Base-by-base conservation (phyloP, 2,113 vertebrate genomes). In the Pelusios castaneus region DNA sequence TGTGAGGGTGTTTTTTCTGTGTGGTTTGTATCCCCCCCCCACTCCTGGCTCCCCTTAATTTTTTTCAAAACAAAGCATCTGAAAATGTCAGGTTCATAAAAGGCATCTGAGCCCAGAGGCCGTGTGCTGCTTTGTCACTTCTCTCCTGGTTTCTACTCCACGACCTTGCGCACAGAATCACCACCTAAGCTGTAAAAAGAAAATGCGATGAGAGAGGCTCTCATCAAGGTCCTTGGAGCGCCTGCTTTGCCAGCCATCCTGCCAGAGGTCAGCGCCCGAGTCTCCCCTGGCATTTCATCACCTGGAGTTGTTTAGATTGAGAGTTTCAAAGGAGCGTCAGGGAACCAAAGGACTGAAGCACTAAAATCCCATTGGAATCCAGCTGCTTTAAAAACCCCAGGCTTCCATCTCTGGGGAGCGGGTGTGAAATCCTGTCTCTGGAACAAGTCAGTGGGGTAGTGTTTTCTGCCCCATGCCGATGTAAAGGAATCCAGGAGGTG, bases 21-120 rank as follows among this genome's bases (percentile, higher is more conserved):
- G 47, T 85, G 76, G 80, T 29, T 87, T 87, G 70, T 82, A 77
- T 81, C 77, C 63, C 60, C 31, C 75, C 60, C 27, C 38, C 11
- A 2, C 5, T 24, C 6, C 22, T 3, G n/a, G n/a, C 41, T 12
- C 24, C 47, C 58, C 73, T 56, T 52, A 77, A 82, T 54, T 47
- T n/a, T 51, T 82, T 54, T 60, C 79, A 29, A 82, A 78, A 87
- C 79, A 91, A 77, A 78, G 87, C 55, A 91, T 87, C 54, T 83
- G 54, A 78, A 82, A 91, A 82, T 87, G 55, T 78, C 84, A 91
- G 55, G 19, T 87, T 87, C 82, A 82, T 67, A 82, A 87, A 91
- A 82, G 38, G 47, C 47, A 79, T n/a, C 70, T 82, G 76, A 77
- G 70, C 38, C 55, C 70, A 60, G 31, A 82, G 82, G 54, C 55